Percentiles rank a stretch among this genome's conserved stretches.
phyloP scores from a whole-genome alignment of 2,113 vertebrate species.

The Cynoglossus semilaevis region DNA sequence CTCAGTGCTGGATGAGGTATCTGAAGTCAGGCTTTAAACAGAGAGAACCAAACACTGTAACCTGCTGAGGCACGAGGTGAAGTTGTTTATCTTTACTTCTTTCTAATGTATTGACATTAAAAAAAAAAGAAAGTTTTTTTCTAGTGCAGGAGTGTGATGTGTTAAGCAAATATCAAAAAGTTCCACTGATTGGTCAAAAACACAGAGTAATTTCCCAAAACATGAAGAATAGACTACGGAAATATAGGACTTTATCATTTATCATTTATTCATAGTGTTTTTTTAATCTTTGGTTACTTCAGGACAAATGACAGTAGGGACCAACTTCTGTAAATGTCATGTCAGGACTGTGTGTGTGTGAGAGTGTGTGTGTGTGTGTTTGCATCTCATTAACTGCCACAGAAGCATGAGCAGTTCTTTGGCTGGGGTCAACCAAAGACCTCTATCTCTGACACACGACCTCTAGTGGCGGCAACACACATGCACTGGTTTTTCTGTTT shows the following conservation, averaged over 20 bases:
- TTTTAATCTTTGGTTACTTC: constrained; percentile 1
- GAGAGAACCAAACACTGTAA: constrained; percentile 30
- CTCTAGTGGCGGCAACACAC: no score
- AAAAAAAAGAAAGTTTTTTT: no score
- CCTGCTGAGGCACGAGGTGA: constrained; percentile 32
- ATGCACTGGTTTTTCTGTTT: no score
- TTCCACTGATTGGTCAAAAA: no score
- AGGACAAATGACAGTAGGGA: constrained; percentile 75
- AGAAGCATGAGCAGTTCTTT: background rate
- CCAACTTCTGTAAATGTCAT: constrained; percentile 70
- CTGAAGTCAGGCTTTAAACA: constrained; percentile 75
- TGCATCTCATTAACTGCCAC: constrained; percentile 29
- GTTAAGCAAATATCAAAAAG: no score
- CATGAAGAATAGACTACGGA: no score
- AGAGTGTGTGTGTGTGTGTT: no score
- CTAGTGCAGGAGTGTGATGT: no score
- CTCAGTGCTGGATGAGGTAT: constrained; percentile 53
- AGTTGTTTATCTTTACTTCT: background rate
- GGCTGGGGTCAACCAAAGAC: background rate
- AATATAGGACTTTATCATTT: background rate
- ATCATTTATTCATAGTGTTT: no score
- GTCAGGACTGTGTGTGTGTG: constrained; percentile 49
- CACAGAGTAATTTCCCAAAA: no score
- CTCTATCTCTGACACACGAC: no score
- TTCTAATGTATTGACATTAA: background rate